These are phyloP conservation scores for Zonotrichia leucophrys DNA, from an alignment of 2,113 vertebrate species.

Conservation along the genomic window DNA sequence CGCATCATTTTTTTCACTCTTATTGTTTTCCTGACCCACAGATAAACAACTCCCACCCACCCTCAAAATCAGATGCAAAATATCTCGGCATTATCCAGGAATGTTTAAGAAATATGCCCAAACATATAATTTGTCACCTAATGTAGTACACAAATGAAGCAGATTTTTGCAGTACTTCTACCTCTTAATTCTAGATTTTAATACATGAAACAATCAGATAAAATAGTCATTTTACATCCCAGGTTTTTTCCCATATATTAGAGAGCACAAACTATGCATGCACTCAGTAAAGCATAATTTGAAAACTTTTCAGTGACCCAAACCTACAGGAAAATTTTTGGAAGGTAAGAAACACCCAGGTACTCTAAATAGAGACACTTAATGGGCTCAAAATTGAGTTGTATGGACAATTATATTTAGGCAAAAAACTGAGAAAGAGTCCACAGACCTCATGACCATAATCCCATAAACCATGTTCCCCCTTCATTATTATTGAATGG, in stretches of 20 bases:
- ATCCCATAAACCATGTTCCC: background rate
- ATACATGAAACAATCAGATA: background rate
- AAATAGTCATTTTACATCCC: background rate
- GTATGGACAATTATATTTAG: background rate
- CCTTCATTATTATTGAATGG: background rate
- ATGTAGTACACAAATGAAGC: background rate
- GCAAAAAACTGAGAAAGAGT: background rate
- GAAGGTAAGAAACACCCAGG: background rate
- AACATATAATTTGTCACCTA: background rate
- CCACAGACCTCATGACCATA: rapidly evolving
- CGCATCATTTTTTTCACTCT: constrained; percentile 78
- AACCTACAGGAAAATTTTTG: background rate
- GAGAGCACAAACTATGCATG: background rate
- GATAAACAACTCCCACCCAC: background rate
- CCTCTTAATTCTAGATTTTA: background rate
- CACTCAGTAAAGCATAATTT: background rate
- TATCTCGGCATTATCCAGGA: background rate
- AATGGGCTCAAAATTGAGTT: background rate
- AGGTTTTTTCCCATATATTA: background rate
- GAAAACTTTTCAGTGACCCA: background rate
- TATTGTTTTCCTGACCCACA: constrained; percentile 7
- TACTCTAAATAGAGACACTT: background rate
- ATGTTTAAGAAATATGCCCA: background rate
- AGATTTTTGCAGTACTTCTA: background rate
- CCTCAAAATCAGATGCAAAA: background rate